Base-by-base conservation (phyloP, 2,888 invertebrate species). In the Ferdinandea cuprea region DNA sequence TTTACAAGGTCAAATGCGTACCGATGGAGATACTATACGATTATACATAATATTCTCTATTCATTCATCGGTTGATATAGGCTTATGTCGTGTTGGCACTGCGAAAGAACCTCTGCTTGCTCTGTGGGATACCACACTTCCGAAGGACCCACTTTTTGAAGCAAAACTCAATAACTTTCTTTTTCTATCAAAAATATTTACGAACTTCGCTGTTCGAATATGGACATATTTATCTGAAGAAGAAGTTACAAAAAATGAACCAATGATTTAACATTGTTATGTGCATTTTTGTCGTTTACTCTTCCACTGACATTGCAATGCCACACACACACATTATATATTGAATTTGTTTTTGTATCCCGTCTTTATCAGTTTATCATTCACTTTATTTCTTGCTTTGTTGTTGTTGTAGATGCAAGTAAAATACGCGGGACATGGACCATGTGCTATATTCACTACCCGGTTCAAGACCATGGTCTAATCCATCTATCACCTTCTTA, bases 1-100 rank as follows among this genome's bases (percentile, higher is more conserved):
- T 37, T 37, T 7, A 63, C 80, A 80, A 80, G 80, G 80, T 80
- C 80, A 76, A 74, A 68, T 76, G 58, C 50, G 74, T 61, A 52
- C 56, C 42, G 15, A n/a, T 54, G 21, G 19, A n/a, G n/a, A n/a
- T n/a, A n/a, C n/a, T n/a, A n/a, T n/a, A n/a, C n/a, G n/a, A n/a
- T n/a, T n/a, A n/a, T n/a, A n/a, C n/a, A n/a, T n/a, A n/a, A n/a
- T n/a, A n/a, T n/a, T n/a, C n/a, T n/a, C 17, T 19, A 65, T n/a
- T 50, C 81, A 71, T 66, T 66, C 81, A 76, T 58, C 50, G 35
- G 15, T 30, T 32, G 9, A 7, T 6, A 7, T 6, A 6, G 40
- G 40, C 19, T 19, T 37, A 11, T 50, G 54, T 65, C 1, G 6
- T 28, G 1, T 28, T n/a, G n/a, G 58, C 63, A 65, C 40, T 56